Percentiles rank a stretch among this genome's conserved stretches.
These are phyloP conservation scores for Dolichopus griseipennis DNA, from an alignment of 2,888 invertebrate species.

Conservation along the genomic window DNA sequence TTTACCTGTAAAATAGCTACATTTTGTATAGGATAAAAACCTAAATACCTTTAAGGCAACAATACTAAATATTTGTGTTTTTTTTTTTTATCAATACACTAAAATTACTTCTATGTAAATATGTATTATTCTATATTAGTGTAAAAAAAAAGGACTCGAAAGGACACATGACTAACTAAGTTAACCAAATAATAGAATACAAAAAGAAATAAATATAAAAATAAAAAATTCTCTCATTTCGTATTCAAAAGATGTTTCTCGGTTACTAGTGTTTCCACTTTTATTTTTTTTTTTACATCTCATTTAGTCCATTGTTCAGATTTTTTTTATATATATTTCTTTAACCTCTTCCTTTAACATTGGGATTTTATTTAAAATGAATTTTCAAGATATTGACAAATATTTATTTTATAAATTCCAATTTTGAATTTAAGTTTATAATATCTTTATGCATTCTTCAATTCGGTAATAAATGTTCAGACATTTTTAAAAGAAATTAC, in stretches of 20 bases:
- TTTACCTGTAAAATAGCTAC: conserved; percentile 6
- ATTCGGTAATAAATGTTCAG: too few species aligned
- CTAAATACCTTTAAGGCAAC: background rate
- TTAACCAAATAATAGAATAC: background rate
- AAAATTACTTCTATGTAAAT: background rate
- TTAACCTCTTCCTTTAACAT: too few species aligned
- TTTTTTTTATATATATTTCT: background rate
- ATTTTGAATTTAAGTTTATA: background rate
- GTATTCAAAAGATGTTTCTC: background rate
- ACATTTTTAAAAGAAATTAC: too few species aligned
- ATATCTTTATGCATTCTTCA: too few species aligned
- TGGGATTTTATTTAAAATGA: background rate
- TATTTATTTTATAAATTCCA: background rate
- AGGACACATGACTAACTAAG: background rate
- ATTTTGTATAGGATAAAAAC: background rate
- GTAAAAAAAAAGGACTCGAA: background rate
- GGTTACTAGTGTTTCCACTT: background rate
- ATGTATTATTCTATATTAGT: too few species aligned
- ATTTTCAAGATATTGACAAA: background rate
- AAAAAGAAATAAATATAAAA: background rate
- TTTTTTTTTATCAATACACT: background rate
- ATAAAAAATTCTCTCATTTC: background rate
- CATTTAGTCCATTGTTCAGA: conserved; percentile 3
- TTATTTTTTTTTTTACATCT: background rate
- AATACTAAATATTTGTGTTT: background rate